phyloP scores from a whole-genome alignment of 2,797 vertebrate species.

The Pseudochirops cupreus region DNA sequence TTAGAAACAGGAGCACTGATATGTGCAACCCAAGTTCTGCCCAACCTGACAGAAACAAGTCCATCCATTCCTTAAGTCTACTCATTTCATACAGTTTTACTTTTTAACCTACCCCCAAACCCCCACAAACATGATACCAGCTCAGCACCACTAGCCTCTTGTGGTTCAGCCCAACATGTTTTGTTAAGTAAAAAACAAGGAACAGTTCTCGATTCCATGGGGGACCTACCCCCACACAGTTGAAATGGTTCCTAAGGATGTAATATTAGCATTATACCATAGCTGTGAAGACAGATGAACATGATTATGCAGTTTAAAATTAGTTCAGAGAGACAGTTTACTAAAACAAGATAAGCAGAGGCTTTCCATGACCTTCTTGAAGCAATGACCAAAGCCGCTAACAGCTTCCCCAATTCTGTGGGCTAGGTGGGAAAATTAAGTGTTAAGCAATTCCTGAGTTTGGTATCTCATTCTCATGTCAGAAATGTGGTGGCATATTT shows the following conservation, averaged over 20 bases:
- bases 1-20: not conserved
- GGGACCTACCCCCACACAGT: not conserved
- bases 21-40: not conserved
- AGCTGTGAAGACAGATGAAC: slow-evolving; percentile 8
- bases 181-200: not conserved
- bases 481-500: not conserved
- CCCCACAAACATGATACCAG: slow-evolving; percentile 5
- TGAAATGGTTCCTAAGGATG: not conserved
- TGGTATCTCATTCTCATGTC: not conserved
- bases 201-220: slow-evolving; percentile 13
- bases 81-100: not conserved
- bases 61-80: not conserved
- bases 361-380: not conserved
- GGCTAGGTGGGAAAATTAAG: not conserved
- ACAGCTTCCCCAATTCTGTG: not conserved
- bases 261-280: slow-evolving; percentile 19
- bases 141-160: slow-evolving; percentile 7
- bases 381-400: not conserved
- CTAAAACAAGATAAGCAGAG: slow-evolving; percentile 29
- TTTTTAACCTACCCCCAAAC: not conserved
- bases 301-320: slow-evolving; percentile 36
- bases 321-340: not conserved
- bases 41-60: not conserved
- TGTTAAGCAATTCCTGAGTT: not conserved
- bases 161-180: slow-evolving; percentile 27